A percentile compares a stretch with the other conserved stretches of the same genome.
phyloP scores from a whole-genome alignment of 1,140 invertebrate species.

The Brachystomella parvula region DNA sequence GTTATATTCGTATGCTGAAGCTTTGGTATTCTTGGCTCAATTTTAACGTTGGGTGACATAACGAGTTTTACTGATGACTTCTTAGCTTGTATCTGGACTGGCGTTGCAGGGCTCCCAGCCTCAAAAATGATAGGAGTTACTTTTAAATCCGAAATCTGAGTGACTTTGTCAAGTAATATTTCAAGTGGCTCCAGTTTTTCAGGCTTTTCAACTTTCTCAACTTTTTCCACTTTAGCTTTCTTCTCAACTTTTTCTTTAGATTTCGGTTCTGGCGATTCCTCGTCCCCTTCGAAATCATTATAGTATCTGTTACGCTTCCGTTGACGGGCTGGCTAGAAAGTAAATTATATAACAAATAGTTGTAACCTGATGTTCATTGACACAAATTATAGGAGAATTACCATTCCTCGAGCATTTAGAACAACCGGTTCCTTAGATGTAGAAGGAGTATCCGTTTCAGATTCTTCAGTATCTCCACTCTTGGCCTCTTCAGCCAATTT shows the following conservation, averaged over 20 bases:
- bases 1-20: too few relatives aligned
- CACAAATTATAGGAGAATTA: neutral
- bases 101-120: neutral
- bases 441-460: neutral
- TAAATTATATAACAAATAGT: neutral
- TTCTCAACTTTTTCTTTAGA: neutral
- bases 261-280: neutral
- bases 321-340: neutral
- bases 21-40: neutral
- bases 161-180: neutral
- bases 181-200: neutral
- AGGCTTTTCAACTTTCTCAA: neutral
- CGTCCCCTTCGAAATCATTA: neutral
- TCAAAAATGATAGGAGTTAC: neutral
- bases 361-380: neutral
- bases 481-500: too few relatives aligned
- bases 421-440: neutral
- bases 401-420: conserved; percentile 3
- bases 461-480: neutral
- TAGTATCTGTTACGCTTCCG: neutral
- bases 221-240: too few relatives aligned
- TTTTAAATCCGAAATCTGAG: neutral
- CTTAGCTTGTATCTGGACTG: neutral
- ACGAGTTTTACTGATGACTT: neutral
- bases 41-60: neutral